Evolutionary conservation across 2,113 vertebrate genomes (phyloP).

Genomic region (Ammodytes dubius): DNA sequence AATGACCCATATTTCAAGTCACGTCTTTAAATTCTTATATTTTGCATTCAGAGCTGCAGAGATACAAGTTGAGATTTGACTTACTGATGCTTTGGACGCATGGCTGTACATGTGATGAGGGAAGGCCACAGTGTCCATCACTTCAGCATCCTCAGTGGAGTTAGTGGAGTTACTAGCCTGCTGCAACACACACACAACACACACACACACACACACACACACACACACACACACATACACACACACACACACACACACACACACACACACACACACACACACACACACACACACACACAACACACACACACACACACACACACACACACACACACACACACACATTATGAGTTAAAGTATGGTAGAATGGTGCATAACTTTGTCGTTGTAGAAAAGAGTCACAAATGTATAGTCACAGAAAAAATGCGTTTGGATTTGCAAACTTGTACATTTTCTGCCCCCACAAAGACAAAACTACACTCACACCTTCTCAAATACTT

Average conservation of each 20-base stretch:
- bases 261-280: conserved; percentile 27
- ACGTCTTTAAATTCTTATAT: background rate
- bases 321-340: conserved; percentile 13
- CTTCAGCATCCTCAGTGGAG: conserved; percentile 25
- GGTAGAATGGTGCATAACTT: too few relatives aligned
- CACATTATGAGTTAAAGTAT: background rate
- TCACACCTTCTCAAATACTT: too few relatives aligned
- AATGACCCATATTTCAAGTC: background rate
- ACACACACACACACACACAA: conserved; percentile 18
- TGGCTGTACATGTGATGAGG: conserved; percentile 52
- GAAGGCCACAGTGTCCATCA: conserved; percentile 36
- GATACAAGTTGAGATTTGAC: conserved; percentile 12
- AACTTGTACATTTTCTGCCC: too few relatives aligned
- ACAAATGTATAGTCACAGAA: too few relatives aligned
- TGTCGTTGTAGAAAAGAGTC: too few relatives aligned
- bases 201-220: conserved; percentile 15
- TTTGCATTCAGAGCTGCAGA: background rate
- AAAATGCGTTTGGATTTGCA: too few relatives aligned
- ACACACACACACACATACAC: conserved; percentile 26
- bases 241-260: conserved; percentile 14
- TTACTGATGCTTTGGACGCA: conserved; percentile 51
- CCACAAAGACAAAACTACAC: too few relatives aligned
- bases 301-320: conserved; percentile 27
- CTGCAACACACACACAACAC: conserved; percentile 18
- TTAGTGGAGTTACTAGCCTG: conserved; percentile 60